A percentile compares a stretch with the other conserved stretches of the same genome.
phyloP scores from a whole-genome alignment of 2,888 invertebrate genomes.

The Campoplex capitator region DNA sequence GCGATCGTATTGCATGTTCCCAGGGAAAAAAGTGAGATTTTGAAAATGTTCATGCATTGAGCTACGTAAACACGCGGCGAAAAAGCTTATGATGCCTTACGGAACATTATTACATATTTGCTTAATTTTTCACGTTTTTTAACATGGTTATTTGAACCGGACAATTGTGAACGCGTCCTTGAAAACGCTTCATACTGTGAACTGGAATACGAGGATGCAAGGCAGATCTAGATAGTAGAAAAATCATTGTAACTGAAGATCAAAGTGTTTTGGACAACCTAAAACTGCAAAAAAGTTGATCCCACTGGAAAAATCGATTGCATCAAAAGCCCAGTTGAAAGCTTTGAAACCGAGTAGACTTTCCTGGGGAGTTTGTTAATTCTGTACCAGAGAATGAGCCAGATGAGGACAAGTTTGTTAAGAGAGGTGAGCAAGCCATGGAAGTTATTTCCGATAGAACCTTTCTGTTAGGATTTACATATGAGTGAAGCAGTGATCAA shows the following conservation, averaged over 20 bases:
- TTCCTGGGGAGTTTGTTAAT: background rate
- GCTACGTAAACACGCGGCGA: background rate
- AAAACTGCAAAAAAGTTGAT: background rate
- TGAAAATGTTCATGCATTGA: background rate
- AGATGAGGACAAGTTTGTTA: background rate
- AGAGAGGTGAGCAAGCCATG: background rate
- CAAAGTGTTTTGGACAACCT: background rate
- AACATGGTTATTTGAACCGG: background rate
- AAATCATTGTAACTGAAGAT: background rate
- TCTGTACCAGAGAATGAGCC: background rate
- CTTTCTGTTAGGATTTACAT: conserved; percentile 9
- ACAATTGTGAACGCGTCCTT: background rate
- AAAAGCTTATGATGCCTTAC: background rate
- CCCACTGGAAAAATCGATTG: background rate
- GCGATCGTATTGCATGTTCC: background rate
- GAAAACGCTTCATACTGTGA: background rate
- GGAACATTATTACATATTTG: background rate
- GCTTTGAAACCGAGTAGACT: background rate
- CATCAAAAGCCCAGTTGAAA: background rate
- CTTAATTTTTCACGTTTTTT: background rate
- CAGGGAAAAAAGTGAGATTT: background rate
- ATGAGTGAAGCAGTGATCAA: conserved; percentile 10
- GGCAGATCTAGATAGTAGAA: background rate
- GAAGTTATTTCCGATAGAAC: background rate
- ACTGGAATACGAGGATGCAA: background rate